Evolutionary conservation across 2,888 invertebrate genomes (phyloP).

Genomic region (Sipha maydis): DNA sequence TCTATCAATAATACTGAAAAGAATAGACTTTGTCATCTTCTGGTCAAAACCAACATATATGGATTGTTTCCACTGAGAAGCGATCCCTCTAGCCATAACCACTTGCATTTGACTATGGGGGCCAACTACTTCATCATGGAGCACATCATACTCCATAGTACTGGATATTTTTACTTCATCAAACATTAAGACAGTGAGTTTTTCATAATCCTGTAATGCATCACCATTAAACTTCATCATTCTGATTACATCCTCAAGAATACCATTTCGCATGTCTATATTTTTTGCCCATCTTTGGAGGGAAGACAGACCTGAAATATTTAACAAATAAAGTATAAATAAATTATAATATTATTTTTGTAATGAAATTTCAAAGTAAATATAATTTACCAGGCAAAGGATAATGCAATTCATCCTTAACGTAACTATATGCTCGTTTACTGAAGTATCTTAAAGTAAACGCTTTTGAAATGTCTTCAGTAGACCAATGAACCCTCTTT

Average conservation of each 20-base stretch:
- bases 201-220: constrained; percentile 1
- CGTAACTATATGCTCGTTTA: not conserved
- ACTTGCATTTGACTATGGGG: constrained; percentile 45
- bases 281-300: not conserved
- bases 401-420: constrained; percentile 6
- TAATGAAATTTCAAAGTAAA: not conserved
- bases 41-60: constrained; percentile 45
- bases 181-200: constrained; percentile 28
- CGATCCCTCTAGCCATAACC: constrained; percentile 44
- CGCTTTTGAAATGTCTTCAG: not conserved
- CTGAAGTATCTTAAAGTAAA: constrained; percentile 7
- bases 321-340: not conserved
- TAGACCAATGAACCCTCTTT: not conserved
- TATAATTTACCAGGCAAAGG: constrained; percentile 12
- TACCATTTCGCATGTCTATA: constrained; percentile 11
- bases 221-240: constrained; percentile 15
- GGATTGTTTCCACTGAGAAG: constrained; percentile 43
- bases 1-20: not conserved
- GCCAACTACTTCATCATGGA: constrained; percentile 23
- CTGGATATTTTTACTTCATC: constrained; percentile 55
- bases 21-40: constrained; percentile 47
- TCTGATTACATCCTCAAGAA: constrained; percentile 6
- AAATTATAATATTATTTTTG: not conserved
- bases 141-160: constrained; percentile 42
- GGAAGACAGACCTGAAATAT: constrained; percentile 2